These are phyloP conservation scores for Trisateles emortualis DNA, from an alignment of 2,888 invertebrate species.

Conservation along the genomic window DNA sequence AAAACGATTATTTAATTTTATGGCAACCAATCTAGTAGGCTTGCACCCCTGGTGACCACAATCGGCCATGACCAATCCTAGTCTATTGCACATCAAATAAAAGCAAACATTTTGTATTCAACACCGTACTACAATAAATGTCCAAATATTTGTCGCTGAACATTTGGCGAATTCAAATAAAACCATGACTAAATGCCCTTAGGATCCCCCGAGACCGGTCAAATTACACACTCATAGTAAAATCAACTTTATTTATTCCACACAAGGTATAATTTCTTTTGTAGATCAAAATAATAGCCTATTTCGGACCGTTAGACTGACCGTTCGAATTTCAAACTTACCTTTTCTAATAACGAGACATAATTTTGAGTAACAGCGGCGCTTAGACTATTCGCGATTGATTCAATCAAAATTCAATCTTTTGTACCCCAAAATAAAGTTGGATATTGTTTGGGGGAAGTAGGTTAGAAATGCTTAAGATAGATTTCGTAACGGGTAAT, in stretches of 20 bases:
- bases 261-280: conserved; percentile 27
- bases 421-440: conserved; percentile 7
- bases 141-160: conserved; percentile 84
- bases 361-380: conserved; percentile 43
- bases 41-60: conserved; percentile 54
- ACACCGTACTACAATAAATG: conserved; percentile 81
- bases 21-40: conserved; percentile 10
- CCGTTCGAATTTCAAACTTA: conserved; percentile 46
- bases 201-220: conserved; percentile 81
- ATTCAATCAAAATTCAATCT: neutral
- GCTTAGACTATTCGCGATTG: conserved; percentile 17
- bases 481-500: conserved; percentile 82
- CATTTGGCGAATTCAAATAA: conserved; percentile 83
- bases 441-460: conserved; percentile 32
- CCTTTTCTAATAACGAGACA: conserved; percentile 41
- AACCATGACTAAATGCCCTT: conserved; percentile 81
- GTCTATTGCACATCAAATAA: conserved; percentile 64
- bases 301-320: conserved; percentile 22
- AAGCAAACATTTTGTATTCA: conserved; percentile 80
- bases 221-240: conserved; percentile 49
- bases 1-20: conserved; percentile 23
- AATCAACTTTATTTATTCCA: conserved; percentile 34
- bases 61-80: conserved; percentile 71
- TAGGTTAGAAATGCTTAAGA: conserved; percentile 68
- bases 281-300: conserved; percentile 1